Evolutionary conservation across 2,113 vertebrate species (phyloP).

Genomic region (Tympanuchus pallidicinctus): DNA sequence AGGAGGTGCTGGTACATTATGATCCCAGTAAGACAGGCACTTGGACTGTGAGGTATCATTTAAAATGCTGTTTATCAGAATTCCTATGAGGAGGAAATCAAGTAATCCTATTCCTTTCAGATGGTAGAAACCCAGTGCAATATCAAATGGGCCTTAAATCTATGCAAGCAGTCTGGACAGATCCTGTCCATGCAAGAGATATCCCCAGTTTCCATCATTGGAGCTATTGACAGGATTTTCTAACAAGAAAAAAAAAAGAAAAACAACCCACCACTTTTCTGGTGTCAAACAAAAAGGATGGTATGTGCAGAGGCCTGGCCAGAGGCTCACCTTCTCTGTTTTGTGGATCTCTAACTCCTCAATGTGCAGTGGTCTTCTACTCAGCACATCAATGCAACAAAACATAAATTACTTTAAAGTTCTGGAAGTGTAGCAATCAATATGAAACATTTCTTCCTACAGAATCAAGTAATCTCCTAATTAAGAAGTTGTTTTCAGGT

Average conservation of each 20-base stretch:
- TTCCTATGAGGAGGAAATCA: background rate
- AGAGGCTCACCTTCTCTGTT: background rate
- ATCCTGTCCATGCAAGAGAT: too few relatives aligned
- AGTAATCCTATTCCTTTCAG: too few relatives aligned
- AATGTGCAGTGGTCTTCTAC: fast-evolving
- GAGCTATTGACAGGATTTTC: background rate
- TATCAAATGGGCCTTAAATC: fast-evolving
- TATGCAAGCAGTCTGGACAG: background rate
- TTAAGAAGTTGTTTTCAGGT: background rate
- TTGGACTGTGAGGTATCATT: background rate
- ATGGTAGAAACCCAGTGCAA: background rate
- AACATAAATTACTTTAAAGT: background rate
- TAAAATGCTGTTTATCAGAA: background rate
- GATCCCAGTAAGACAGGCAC: background rate
- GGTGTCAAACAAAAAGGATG: background rate
- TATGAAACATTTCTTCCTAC: background rate
- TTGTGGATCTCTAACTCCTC: background rate
- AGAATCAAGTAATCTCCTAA: background rate
- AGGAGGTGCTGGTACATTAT: background rate
- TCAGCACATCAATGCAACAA: background rate
- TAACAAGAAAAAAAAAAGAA: too few relatives aligned
- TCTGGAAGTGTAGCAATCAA: background rate
- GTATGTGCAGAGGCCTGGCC: background rate
- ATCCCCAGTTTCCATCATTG: background rate
- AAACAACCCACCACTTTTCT: too few relatives aligned